These are phyloP conservation scores for Apis florea DNA, from an alignment of 1,140 invertebrate genomes.

Conservation along the genomic window DNA sequence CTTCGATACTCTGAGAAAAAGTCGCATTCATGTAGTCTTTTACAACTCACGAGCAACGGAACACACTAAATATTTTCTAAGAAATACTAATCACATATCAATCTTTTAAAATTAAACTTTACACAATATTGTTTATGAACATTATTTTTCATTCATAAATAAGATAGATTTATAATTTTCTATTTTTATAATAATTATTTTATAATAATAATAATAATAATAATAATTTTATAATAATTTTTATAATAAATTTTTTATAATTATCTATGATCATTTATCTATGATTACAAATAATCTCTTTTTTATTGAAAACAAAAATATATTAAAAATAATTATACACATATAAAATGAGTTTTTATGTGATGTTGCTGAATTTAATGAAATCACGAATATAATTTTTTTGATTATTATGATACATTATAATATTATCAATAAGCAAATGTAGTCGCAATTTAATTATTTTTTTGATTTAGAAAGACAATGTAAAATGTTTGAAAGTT, in stretches of 20 bases:
- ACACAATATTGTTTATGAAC: background rate
- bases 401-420: background rate
- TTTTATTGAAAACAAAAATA: background rate
- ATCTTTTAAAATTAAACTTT: background rate
- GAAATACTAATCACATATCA: background rate
- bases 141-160: background rate
- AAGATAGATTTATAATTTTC: background rate
- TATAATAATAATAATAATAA: too few species aligned
- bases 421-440: background rate
- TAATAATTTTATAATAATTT: too few species aligned
- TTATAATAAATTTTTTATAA: too few species aligned
- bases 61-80: background rate
- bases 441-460: background rate
- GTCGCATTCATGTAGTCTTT: background rate
- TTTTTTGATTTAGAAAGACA: background rate
- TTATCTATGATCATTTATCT: background rate
- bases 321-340: background rate
- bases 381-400: background rate
- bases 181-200: too few species aligned
- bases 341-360: background rate
- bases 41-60: background rate
- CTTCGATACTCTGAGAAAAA: constrained; percentile 18
- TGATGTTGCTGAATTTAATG: background rate
- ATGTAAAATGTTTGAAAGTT: background rate
- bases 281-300: background rate